Conservation (phyloP, 2,113 vertebrate genomes). For the Indicator maculatus region DNA sequence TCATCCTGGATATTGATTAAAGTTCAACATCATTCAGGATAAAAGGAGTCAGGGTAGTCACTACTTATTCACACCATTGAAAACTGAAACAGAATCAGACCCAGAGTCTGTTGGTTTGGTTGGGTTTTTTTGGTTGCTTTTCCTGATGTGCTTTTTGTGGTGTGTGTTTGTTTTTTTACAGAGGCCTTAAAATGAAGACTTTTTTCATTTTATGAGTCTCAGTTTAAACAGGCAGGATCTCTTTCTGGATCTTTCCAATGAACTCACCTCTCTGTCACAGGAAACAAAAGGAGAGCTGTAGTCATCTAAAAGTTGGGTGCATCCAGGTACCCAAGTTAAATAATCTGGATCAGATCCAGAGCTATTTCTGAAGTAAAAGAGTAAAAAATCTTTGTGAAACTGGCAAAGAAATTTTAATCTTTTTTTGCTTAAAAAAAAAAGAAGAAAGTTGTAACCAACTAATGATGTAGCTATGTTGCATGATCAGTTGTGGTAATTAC, state of each 20-base stretch:
- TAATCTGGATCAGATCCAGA: background rate
- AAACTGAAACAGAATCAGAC: background rate
- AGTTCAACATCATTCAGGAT: background rate
- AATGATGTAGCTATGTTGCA: background rate
- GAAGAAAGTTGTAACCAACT: background rate
- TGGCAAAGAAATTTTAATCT: background rate
- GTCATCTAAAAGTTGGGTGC: background rate
- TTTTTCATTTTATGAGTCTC: background rate
- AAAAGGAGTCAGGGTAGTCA: background rate
- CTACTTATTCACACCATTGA: background rate
- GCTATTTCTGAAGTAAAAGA: slow-evolving; percentile 11
- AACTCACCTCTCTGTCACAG: background rate
- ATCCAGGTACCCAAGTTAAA: background rate
- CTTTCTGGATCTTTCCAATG: background rate
- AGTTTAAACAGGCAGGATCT: background rate
- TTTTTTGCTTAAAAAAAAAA: background rate
- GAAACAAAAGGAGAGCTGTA: background rate
- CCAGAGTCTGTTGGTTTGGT: background rate
- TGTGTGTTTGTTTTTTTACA: background rate
- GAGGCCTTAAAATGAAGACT: background rate
- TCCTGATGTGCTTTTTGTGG: background rate
- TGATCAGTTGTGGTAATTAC: slow-evolving; percentile 52
- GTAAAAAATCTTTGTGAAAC: background rate
- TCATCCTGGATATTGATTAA: slow-evolving; percentile 12
- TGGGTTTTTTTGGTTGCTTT: background rate